Conservation (phyloP, 1,140 invertebrate species). For the Thrips palmi region DNA sequence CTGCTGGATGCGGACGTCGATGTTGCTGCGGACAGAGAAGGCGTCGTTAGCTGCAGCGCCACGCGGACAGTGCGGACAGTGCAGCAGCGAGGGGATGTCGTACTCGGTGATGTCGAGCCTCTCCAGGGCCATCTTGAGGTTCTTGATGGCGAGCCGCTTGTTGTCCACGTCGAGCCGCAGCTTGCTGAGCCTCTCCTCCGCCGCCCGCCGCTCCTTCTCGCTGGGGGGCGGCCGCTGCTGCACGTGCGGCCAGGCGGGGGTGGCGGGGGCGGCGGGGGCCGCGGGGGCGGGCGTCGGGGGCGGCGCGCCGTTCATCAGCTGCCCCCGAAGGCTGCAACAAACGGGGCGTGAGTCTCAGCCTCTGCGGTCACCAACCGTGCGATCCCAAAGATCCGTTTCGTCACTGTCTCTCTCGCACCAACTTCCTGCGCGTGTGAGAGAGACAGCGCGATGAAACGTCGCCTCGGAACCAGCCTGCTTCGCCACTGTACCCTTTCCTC, state of each 20-base stretch:
- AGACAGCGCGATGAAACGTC: no score
- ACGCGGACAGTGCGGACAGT: conserved; percentile 4
- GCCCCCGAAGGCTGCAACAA: no score
- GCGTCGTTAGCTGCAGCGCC: background rate
- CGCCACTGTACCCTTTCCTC: no score
- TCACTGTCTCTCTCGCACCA: no score
- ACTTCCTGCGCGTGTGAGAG: no score
- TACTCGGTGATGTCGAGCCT: conserved; percentile 63
- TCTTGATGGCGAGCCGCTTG: conserved; percentile 50
- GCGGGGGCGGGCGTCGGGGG: no score
- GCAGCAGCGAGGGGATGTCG: conserved; percentile 18
- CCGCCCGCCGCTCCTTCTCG: conserved; percentile 36
- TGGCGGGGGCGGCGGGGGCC: conserved; percentile 20
- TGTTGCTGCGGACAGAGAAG: conserved; percentile 44
- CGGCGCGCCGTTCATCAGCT: no score
- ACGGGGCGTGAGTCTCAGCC: no score
- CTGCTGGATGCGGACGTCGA: conserved; percentile 74
- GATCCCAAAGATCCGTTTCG: no score
- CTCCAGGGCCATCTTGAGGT: conserved; percentile 51
- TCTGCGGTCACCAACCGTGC: no score
- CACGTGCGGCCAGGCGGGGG: conserved; percentile 24
- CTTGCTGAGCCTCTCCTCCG: conserved; percentile 44
- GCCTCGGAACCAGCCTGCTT: no score
- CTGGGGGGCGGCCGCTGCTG: conserved; percentile 24
- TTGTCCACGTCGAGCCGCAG: conserved; percentile 49